Base-by-base conservation (phyloP, 2,797 vertebrate genomes). In the Lutjanus campechanus region DNA sequence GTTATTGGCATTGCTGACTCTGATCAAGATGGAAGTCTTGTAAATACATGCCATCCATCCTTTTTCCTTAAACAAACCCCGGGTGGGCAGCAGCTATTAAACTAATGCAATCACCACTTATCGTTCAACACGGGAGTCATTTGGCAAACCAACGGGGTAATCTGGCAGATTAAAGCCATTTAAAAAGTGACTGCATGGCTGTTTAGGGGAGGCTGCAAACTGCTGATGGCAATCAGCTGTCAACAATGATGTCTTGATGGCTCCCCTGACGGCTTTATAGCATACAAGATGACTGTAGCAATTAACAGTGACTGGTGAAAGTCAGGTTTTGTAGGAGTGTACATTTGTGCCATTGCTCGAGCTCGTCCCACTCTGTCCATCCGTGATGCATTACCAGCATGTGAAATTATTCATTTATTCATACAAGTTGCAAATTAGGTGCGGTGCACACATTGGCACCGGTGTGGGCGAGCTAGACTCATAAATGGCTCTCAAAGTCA, bases 391-490 rank as follows among this genome's bases (percentile, higher is more conserved):
- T 90, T 87, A 85, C 44, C 73, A 22, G 67, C 55, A 25, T 16
- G 61, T 47, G 64, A 61, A 91, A 88, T 84, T 85, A 91, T 91
- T 90, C 80, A 91, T 94, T 73, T 91, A 92, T 93, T 89, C 89
- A 87, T 62, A 71, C 72, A 29, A 91, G 84, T 85, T 90, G 84
- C 83, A 93, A 89, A 93, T 88, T 58, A 91, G 86, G 61, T 76
- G 79, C 55, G 2, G 68, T 36, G 75, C 69, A 72, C 78, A 85
- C 79, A 17, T 2, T 62, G 76, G 82, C 79, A 82, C 67, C 54
- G 25, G 83, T 81, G 92, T 91, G 89, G 90, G 87, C 77, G 89
- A 91, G 81, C 77, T 36, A 54, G 56, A 84, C 82, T 88, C 79
- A 79, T 75, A 89, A 88, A 89, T 53, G 73, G 69, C 85, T 89